These are phyloP conservation scores for Chroicocephalus ridibundus DNA, from an alignment of 2,113 vertebrate genomes.

Conservation along the genomic window DNA sequence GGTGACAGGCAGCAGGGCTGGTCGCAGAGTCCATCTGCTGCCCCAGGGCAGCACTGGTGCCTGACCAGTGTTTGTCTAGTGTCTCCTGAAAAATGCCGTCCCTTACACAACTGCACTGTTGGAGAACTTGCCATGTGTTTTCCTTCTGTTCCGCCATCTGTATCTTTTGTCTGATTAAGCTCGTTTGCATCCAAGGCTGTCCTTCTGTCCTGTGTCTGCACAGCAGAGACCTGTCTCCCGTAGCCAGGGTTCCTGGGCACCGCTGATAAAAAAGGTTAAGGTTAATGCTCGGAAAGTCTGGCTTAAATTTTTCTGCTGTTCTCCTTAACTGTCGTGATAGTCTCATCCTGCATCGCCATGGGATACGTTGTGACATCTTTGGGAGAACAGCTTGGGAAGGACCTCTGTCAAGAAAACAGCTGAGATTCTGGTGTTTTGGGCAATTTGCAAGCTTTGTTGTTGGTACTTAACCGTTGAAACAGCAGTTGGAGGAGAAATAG, in stretches of 20 bases:
- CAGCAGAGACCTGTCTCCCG: neutral
- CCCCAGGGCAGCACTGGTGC: neutral
- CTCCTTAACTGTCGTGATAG: neutral
- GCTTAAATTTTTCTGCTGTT: neutral
- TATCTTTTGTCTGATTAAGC: neutral
- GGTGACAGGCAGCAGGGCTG: neutral
- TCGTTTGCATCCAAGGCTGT: neutral
- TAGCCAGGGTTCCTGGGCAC: neutral
- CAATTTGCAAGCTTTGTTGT: constrained; percentile 10
- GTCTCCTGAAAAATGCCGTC: neutral
- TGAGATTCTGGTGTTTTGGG: neutral
- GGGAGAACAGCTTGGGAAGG: constrained; percentile 2
- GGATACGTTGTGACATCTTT: neutral
- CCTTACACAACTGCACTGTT: neutral
- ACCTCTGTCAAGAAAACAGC: neutral
- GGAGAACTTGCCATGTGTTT: neutral
- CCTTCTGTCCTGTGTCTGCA: neutral
- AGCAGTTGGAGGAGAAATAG: neutral
- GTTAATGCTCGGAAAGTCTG: neutral
- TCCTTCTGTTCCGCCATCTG: constrained; percentile 9
- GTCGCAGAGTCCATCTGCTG: neutral
- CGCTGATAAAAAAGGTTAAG: neutral
- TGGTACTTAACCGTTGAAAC: neutral
- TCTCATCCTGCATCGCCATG: neutral
- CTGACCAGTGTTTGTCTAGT: neutral